Percentiles rank a stretch among this genome's conserved stretches.
Conservation (phyloP, 2,797 vertebrate species). For the Kryptopterus vitreolus region DNA sequence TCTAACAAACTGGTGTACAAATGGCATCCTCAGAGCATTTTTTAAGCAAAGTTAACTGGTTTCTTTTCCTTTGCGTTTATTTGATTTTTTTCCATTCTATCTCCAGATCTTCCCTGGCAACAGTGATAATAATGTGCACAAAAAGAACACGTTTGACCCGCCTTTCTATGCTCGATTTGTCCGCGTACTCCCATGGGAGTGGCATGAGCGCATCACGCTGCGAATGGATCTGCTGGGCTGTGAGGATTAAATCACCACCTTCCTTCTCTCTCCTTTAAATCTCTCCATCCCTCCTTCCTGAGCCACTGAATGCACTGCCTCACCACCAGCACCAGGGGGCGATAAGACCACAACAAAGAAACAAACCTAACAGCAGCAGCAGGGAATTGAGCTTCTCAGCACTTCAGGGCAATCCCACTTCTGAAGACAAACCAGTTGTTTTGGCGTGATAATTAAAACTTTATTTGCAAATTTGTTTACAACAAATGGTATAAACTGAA, state of each 20-base stretch:
- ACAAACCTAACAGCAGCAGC: slow-evolving; percentile 33
- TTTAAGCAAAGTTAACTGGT: neutral
- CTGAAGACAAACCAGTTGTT: neutral
- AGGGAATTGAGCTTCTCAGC: slow-evolving; percentile 8
- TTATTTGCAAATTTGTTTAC: too few species aligned
- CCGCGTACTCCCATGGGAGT: slow-evolving; percentile 88
- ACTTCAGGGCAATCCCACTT: slow-evolving; percentile 22
- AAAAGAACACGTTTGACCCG: slow-evolving; percentile 87
- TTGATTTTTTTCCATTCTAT: slow-evolving; percentile 25
- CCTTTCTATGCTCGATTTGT: slow-evolving; percentile 82
- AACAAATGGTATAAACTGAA: slow-evolving; percentile 25
- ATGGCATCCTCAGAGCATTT: neutral
- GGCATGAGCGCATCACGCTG: slow-evolving; percentile 94
- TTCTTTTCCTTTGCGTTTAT: neutral
- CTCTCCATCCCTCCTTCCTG: neutral
- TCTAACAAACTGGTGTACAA: neutral
- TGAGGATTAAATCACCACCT: slow-evolving; percentile 67
- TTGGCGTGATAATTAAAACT: neutral
- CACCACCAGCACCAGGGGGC: slow-evolving; percentile 69
- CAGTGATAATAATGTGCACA: slow-evolving; percentile 92
- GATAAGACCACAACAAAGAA: slow-evolving; percentile 60
- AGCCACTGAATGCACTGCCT: slow-evolving; percentile 68
- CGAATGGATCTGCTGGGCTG: slow-evolving; percentile 94
- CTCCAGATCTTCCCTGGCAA: slow-evolving; percentile 89
- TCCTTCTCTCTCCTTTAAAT: neutral